Evolutionary conservation across 2,113 vertebrate genomes (phyloP), one percentile per base, ranked within the genome.

Genomic region (Strix uralensis): DNA sequence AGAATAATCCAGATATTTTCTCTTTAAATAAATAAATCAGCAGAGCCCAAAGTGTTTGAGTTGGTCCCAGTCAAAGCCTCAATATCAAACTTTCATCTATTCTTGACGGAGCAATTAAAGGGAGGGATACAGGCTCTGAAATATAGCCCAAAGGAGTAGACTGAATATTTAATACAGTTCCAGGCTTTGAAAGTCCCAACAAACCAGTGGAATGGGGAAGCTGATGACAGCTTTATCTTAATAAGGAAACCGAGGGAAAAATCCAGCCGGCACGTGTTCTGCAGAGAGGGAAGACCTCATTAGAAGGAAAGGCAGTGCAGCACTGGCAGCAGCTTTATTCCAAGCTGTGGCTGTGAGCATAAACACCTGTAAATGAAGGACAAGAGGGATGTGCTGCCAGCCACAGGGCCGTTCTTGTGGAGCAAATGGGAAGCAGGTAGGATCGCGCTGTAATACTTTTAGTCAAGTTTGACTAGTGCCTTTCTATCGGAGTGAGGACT

Each of bases 91-190:
- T 96, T 97, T 94, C 95, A 97, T 97, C 85, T 96, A 0, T 70
- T 86, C 91, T 96, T 96, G 59, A 69, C 21, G 54, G 96, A 95
- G 96, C 95, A 97, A 96, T 97, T 97, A 96, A 95, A 95, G 82
- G 81, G 94, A 96, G 82, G 95, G 91, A 90, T 93, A 27, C 34
- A 74, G 86, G 52, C 95, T 93, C 86, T 62, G 90, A 94, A 97
- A 95, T 72, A 83, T 66, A 93, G 86, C 94, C 95, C 92, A 92
- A 86, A 96, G 95, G 96, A 89, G 34, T n/a, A 70, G 86, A 54
- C 42, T 97, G 97, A 96, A 95, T 96, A 96, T 97, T 97, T 97
- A 92, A 97, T 94, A 94, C 57, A 34, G 27, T 94, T 96, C 49
- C 73, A 81, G 40, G 70, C 94, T 98, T 97, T 97, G 96, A 96